Evolutionary conservation across 2,113 vertebrate genomes (phyloP), one percentile per base, ranked within the genome.

Genomic region (Crotalus tigris): DNA sequence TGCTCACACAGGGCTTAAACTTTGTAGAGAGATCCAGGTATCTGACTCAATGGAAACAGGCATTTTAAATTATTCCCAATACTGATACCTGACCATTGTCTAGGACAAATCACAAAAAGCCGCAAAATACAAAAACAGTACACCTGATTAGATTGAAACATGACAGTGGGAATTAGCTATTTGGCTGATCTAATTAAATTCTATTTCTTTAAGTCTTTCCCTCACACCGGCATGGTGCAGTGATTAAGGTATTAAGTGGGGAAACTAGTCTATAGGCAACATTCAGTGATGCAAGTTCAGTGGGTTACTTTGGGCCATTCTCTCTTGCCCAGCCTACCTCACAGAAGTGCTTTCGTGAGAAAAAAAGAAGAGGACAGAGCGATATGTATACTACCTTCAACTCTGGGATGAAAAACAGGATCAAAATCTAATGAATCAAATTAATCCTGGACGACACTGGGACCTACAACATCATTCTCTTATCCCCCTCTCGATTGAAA

Each of bases 391-490:
- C 57, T 58, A 58, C 57, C 19, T 58, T 58, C 57, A 58, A 5
- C 21, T 23, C 57, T 58, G 5, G 19, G 19, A 58, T 23, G 57
- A 23, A 23, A 58, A 58, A 17, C 19, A 58, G 57, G 57, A 58
- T 58, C 19, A 58, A 58, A 58, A 58, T 58, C 19, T 21, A 58
- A 58, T 58, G 5, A 21, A 58, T 58, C 55, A 57, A 57, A 19
- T 53, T 13, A 46, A 92, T 3, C 1, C 4, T 87, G 88, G 94
- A 95, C 0, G 2, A 85, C 93, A 90, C 75, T 2, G 39, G 89
- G 91, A 90, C 92, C 93, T 95, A 92, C 95, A 92, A 61, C 0
- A 55, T 89, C 90, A 93, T 89, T 90, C 57, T 58, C 57, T 58
- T 58, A 39, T 39, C 39, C 39, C 39, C 39, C 39, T 2, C 39